Evolutionary conservation across 2,113 vertebrate genomes (phyloP), one percentile per base, ranked within the genome.

Genomic region (Datnioides undecimradiatus): DNA sequence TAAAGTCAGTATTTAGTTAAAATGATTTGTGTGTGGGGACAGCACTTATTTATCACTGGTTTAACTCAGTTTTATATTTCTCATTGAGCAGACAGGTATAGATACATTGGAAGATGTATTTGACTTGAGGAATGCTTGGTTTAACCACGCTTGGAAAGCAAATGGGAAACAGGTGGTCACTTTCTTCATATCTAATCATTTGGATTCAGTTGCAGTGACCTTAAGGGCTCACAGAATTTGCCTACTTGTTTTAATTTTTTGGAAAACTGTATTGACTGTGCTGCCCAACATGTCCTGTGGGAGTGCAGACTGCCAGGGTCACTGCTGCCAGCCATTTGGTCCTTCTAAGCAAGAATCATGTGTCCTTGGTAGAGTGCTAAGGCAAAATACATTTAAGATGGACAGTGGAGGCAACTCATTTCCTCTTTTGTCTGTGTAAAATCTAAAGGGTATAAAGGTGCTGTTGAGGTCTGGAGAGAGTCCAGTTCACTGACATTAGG

Each of bases 21-120:
- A 74, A 77, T 70, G 68, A 82, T 88, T 68, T 76, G 52, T 33
- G 60, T 33, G 62, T 21, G n/a, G 31, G 33, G 33, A 33, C n/a
- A 41, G 40, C 17, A 16, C 9, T 45, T 55, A 58, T 79, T 40
- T 8, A 62, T 76, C 48, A n/a, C 31, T 1, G 34, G 2, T 69
- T 74, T 73, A 29, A 55, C 48, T n/a, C 16, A 36, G 2, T 63
- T 70, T 46, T 65, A 58, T 58, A 33, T 71, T 69, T 74, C 23
- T 58, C 31, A 27, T 19, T 7, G 33, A 40, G 45, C 51, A 65
- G 48, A 63, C 25, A 48, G 60, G 31, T 46, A 29, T 48, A 12
- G 48, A 51, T 55, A 5, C 40, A 29, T 19, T 48, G 21, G 21
- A 25, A 65, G 34, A 67, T 17, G 62, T 36, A 45, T 66, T 73